Conservation (phyloP, 1,140 invertebrate species). For the Aphaenogaster floridana region DNA sequence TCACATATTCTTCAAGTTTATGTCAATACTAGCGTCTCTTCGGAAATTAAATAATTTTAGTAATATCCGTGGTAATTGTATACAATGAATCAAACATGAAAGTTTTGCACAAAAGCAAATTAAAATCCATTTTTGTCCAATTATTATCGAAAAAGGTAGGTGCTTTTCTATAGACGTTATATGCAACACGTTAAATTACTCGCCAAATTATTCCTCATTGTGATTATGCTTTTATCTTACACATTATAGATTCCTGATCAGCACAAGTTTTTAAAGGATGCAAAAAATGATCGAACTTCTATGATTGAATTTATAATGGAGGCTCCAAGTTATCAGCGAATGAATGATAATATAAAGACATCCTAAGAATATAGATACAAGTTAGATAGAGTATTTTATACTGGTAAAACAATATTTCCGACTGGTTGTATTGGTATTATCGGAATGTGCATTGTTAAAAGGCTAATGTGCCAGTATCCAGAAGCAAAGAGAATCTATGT, state of each 20-base stretch:
- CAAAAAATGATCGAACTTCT: background rate
- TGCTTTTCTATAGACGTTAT: background rate
- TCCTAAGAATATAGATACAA: background rate
- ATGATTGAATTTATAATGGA: background rate
- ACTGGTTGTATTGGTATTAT: conserved; percentile 18
- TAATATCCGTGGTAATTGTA: background rate
- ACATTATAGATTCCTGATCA: background rate
- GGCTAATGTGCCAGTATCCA: background rate
- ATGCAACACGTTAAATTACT: background rate
- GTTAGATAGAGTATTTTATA: background rate
- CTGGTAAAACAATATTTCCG: conserved; percentile 2
- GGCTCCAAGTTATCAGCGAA: background rate
- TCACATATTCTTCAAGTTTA: conserved; percentile 69
- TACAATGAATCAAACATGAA: background rate
- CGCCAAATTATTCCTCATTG: background rate
- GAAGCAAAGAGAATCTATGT: background rate
- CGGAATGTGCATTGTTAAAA: conserved; percentile 79
- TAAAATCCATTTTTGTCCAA: background rate
- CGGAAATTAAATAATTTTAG: conserved; percentile 57
- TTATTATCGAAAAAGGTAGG: background rate
- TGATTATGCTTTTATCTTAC: background rate
- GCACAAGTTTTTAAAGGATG: background rate
- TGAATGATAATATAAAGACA: background rate
- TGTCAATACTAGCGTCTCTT: conserved; percentile 55
- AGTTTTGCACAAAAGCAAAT: background rate